Evolutionary conservation across 2,888 invertebrate species (phyloP).

Genomic region (Anthophora plumipes): DNA sequence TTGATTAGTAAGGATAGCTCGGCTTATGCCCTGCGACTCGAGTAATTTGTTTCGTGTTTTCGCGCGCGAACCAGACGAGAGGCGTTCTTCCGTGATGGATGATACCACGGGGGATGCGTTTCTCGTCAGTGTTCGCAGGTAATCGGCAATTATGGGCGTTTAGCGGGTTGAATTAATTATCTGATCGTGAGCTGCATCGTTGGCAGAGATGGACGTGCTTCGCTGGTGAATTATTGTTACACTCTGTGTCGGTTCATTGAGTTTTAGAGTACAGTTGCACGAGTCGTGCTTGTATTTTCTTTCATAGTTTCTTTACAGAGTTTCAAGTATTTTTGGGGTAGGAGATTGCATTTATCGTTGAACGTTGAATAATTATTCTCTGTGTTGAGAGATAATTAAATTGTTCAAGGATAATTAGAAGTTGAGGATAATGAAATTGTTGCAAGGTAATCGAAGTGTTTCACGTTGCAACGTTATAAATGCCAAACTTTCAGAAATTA

Average conservation of each 20-base stretch:
- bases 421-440: too few species aligned
- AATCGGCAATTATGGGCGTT: slow-evolving; percentile 34
- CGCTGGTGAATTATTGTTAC: not conserved
- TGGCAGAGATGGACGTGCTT: not conserved
- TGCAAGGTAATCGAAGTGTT: too few species aligned
- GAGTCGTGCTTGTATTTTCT: not conserved
- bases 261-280: not conserved
- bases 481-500: too few species aligned
- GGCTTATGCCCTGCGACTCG: not conserved
- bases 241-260: not conserved
- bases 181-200: not conserved
- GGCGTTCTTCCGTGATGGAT: slow-evolving; percentile 26
- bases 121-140: slow-evolving; percentile 18
- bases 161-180: slow-evolving; percentile 27
- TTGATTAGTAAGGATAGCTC: slow-evolving; percentile 13
- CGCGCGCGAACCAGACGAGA: not conserved
- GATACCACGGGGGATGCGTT: slow-evolving; percentile 20
- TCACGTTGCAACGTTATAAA: too few species aligned
- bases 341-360: too few species aligned
- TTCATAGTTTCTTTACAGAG: too few species aligned
- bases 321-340: too few species aligned
- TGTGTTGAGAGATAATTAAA: too few species aligned
- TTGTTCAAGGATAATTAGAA: too few species aligned
- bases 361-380: too few species aligned
- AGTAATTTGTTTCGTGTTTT: slow-evolving; percentile 18